A percentile compares a stretch with the other conserved stretches of the same genome.
Evolutionary conservation across 2,888 invertebrate genomes (phyloP).

Genomic region (Lamellibrachia satsuma): DNA sequence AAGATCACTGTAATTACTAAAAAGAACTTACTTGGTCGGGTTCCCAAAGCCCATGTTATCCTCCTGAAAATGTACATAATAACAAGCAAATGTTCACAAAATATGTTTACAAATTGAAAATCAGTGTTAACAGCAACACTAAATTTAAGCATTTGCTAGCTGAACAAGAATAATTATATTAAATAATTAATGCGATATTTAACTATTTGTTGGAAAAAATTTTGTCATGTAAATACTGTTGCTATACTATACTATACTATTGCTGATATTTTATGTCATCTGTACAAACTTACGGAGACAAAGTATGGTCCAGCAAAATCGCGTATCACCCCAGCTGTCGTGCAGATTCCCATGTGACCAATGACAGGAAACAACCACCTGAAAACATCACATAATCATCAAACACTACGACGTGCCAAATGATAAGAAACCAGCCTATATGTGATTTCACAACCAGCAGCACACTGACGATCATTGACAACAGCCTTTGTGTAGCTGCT

Average conservation of each 20-base stretch:
- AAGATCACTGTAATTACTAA: not conserved
- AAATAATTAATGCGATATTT: not conserved
- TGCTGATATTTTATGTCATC: not conserved
- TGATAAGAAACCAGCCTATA: not conserved
- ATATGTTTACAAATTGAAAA: not conserved
- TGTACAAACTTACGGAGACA: constrained; percentile 74
- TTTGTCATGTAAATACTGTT: not conserved
- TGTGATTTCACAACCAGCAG: not conserved
- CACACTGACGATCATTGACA: not conserved
- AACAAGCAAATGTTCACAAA: not conserved
- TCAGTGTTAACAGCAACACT: too few species aligned
- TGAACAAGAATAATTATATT: too few species aligned
- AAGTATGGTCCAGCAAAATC: constrained; percentile 98
- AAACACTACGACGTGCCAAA: not conserved
- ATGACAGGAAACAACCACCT: constrained; percentile 96
- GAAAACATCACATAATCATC: constrained; percentile 48
- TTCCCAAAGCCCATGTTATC: constrained; percentile 70
- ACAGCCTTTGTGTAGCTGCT: not conserved
- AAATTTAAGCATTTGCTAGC: too few species aligned
- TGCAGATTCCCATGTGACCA: constrained; percentile 97
- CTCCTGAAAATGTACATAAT: constrained; percentile 57
- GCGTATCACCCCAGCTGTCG: constrained; percentile 86
- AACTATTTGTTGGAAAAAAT: too few species aligned
- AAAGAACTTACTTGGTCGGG: constrained; percentile 65
- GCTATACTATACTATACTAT: not conserved